These are phyloP conservation scores for Seladonia tumulorum DNA, from an alignment of 2,888 invertebrate genomes.

Conservation along the genomic window DNA sequence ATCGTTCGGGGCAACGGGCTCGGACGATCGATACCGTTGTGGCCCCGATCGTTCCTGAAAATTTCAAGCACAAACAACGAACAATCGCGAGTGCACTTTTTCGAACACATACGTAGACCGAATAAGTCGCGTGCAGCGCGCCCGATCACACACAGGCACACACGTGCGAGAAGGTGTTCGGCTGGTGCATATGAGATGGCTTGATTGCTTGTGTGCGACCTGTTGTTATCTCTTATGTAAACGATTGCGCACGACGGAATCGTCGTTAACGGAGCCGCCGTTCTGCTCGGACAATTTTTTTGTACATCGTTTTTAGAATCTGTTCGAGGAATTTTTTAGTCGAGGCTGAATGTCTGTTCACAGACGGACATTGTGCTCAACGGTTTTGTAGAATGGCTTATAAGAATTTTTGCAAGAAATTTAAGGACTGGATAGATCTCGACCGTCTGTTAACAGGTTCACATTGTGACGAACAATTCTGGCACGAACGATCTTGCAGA, in stretches of 20 bases:
- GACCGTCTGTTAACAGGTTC: background rate
- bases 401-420: background rate
- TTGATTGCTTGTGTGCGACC: background rate
- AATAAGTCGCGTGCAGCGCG: background rate
- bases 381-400: no score
- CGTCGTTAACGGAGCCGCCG: background rate
- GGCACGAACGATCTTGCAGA: background rate
- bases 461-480: background rate
- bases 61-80: constrained; percentile 69
- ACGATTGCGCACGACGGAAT: background rate
- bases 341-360: background rate
- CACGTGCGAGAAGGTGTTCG: constrained; percentile 1
- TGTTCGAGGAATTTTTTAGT: background rate
- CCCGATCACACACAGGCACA: background rate
- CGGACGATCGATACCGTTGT: constrained; percentile 80
- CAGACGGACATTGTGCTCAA: background rate
- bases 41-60: constrained; percentile 77
- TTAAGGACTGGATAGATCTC: background rate
- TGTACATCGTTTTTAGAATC: background rate
- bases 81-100: constrained; percentile 51
- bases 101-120: background rate
- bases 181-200: constrained; percentile 7
- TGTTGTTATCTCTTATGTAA: background rate
- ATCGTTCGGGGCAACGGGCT: constrained; percentile 78
- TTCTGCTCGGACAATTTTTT: background rate